phyloP scores from a whole-genome alignment of 2,888 invertebrate genomes.

The Amphipoea lucens region DNA sequence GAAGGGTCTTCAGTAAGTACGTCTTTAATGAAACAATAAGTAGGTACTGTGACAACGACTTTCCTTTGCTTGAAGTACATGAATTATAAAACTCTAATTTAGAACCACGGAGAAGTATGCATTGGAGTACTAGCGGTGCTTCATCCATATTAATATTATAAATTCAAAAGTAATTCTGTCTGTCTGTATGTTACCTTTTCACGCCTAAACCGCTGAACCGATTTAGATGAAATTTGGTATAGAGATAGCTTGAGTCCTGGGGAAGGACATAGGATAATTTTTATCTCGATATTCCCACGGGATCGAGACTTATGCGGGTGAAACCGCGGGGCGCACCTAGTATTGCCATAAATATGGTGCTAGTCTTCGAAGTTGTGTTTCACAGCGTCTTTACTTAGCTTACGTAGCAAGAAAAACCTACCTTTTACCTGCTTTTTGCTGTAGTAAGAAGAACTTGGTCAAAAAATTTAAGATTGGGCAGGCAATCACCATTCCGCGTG shows the following conservation, averaged over 20 bases:
- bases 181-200: too few relatives aligned
- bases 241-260: too few relatives aligned
- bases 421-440: neutral
- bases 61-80: neutral
- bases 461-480: neutral
- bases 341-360: neutral
- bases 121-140: neutral
- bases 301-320: too few relatives aligned
- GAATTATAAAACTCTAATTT: slow-evolving; percentile 13
- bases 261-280: too few relatives aligned
- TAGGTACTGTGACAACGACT: slow-evolving; percentile 2
- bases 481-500: neutral
- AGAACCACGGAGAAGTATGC: neutral
- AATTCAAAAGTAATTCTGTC: too few relatives aligned
- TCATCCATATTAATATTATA: too few relatives aligned
- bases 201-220: too few relatives aligned
- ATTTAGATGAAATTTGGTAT: too few relatives aligned
- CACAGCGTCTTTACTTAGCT: neutral
- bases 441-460: neutral
- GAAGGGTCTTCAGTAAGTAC: slow-evolving; percentile 2
- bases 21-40: slow-evolving; percentile 20
- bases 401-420: neutral
- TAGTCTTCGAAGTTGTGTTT: neutral
- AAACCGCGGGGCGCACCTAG: too few relatives aligned
- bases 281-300: too few relatives aligned